phyloP scores from a whole-genome alignment of 2,113 vertebrate species.

The Oryzias javanicus region DNA sequence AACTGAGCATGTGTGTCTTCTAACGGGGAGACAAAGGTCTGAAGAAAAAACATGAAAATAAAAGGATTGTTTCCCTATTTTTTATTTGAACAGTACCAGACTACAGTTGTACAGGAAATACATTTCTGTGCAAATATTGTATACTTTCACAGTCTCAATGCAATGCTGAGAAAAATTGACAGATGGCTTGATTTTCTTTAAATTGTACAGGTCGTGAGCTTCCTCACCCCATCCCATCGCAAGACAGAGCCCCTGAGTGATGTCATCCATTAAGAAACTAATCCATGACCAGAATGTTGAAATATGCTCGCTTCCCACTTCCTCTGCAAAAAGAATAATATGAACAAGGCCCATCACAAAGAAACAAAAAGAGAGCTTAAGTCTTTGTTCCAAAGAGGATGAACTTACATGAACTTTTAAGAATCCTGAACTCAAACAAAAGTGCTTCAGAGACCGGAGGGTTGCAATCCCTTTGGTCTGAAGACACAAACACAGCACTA shows the following conservation, averaged over 20 bases:
- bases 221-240: slow-evolving; percentile 28
- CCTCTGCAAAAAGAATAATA: slow-evolving; percentile 32
- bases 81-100: too few relatives aligned
- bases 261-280: slow-evolving; percentile 53
- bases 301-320: slow-evolving; percentile 36
- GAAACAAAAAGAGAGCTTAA: slow-evolving; percentile 36
- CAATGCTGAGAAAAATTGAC: too few relatives aligned
- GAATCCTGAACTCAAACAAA: slow-evolving; percentile 29
- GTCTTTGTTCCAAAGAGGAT: slow-evolving; percentile 24
- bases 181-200: neutral
- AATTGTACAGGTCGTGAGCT: slow-evolving; percentile 20
- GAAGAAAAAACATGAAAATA: too few relatives aligned
- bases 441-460: slow-evolving; percentile 22
- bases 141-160: too few relatives aligned
- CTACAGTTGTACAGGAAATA: too few relatives aligned
- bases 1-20: neutral
- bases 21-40: too few relatives aligned
- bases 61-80: too few relatives aligned
- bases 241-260: slow-evolving; percentile 53
- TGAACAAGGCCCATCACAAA: slow-evolving; percentile 21
- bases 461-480: slow-evolving; percentile 12
- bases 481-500: slow-evolving; percentile 9
- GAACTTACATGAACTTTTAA: slow-evolving; percentile 35
- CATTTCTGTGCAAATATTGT: too few relatives aligned
- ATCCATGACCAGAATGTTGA: slow-evolving; percentile 59